Evolutionary conservation across 2,113 vertebrate species (phyloP).

Genomic region (Hippocampus abdominalis): DNA sequence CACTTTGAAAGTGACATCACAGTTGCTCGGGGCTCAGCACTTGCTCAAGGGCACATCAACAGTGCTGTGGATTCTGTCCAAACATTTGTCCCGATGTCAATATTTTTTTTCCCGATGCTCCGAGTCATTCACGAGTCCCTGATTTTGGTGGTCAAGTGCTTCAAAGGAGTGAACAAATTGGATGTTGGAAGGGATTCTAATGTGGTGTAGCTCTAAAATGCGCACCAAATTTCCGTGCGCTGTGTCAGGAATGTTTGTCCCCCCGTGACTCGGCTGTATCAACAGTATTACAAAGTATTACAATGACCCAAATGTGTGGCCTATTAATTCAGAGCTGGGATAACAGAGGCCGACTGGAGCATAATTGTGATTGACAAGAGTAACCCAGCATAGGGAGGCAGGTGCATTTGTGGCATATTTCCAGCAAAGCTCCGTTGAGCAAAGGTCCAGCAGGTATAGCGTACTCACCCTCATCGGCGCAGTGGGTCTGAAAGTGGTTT

Average conservation of each 20-base stretch:
- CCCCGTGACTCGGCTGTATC: background rate
- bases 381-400: background rate
- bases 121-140: background rate
- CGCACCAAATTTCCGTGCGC: background rate
- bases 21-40: too few species aligned
- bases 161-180: background rate
- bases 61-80: too few species aligned
- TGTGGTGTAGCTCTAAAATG: background rate
- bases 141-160: background rate
- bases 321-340: background rate
- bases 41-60: too few species aligned
- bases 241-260: background rate
- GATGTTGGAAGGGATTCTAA: too few species aligned
- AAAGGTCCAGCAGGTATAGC: background rate
- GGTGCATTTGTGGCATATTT: background rate
- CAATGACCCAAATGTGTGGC: background rate
- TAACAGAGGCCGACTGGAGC: background rate
- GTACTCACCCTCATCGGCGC: too few species aligned
- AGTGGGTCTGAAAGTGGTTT: too few species aligned
- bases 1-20: too few species aligned
- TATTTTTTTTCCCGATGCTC: too few species aligned
- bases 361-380: background rate
- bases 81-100: too few species aligned
- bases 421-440: background rate
- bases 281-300: constrained; percentile 1